Percentiles rank a stretch among this genome's conserved stretches.
phyloP scores from a whole-genome alignment of 2,113 vertebrate species.

The Acrocephalus arundinaceus region DNA sequence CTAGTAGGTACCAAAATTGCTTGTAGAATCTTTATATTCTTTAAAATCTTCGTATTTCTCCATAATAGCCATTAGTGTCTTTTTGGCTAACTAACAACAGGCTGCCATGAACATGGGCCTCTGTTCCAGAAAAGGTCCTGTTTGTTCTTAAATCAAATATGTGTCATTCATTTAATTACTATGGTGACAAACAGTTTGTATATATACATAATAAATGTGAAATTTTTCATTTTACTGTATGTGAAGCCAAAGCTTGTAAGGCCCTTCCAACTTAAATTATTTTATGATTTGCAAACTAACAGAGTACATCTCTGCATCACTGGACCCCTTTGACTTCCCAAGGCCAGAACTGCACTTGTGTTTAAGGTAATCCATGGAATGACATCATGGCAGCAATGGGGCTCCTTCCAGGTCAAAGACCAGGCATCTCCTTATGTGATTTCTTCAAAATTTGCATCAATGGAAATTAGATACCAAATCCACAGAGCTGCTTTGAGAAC shows the following conservation, averaged over 20 bases:
- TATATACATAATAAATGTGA: not conserved
- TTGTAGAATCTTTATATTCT: not conserved
- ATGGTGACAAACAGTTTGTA: not conserved
- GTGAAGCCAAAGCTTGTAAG: not conserved
- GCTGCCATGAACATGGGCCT: not conserved
- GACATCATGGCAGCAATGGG: not conserved
- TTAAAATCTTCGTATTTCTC: not conserved
- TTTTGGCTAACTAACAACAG: not conserved
- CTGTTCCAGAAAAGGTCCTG: not conserved
- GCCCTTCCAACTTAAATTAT: not conserved
- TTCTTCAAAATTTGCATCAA: not conserved
- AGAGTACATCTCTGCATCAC: not conserved
- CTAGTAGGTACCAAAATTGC: not conserved
- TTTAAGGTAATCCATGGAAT: not conserved
- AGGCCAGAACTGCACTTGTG: not conserved
- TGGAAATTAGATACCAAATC: not conserved
- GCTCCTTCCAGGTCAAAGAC: not conserved
- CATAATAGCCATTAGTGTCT: not conserved
- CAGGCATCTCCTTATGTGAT: not conserved
- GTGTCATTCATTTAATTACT: not conserved
- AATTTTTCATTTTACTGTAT: not conserved
- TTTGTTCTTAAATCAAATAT: not conserved
- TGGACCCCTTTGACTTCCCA: not conserved
- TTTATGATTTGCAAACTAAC: not conserved
- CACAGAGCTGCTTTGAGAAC: not conserved